Base-by-base conservation (phyloP, 2,888 invertebrate genomes). In the Ethmia dodecea region DNA sequence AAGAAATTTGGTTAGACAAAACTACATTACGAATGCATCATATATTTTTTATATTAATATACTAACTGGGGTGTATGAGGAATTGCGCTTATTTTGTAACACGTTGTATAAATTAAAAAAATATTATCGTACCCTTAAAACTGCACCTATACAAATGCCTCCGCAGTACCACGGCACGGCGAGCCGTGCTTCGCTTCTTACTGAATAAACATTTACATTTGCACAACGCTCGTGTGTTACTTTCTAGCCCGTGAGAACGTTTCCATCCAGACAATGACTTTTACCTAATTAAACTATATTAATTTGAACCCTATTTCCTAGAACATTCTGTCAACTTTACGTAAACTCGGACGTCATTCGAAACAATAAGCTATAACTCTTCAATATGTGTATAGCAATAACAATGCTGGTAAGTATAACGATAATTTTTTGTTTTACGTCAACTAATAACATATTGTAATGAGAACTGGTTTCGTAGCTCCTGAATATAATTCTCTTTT, bases 181-280 rank as follows among this genome's bases (percentile, higher is more conserved):
- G 9, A 22, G n/a, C 22, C 22, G 22, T n/a, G n/a, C 9, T 20
- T 49, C 55, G 48, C 47, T 47, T 48, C 38, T 31, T 8, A 52
- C 33, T 31, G 49, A 49, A 49, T 50, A 54, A 56, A 55, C 55
- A 50, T 54, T 56, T 58, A 55, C 42, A 48, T 55, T 52, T 48
- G 13, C 33, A 16, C 24, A 18, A 13, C 30, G n/a, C 47, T 42
- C 33, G 38, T 43, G 42, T 45, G 43, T 49, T 51, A 56, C 60
- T 64, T 64, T 64, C 62, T 60, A 60, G 43, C 40, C 52, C 59
- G 59, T 64, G 65, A 52, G 64, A 64, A 55, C 25, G 10, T 20
- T 22, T 26, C 5, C 15, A 5, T 22, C 8, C 22, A 8, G 8
- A 22, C 9, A 22, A 22, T n/a, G 8, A 22, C 22, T 22, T n/a